Percentiles rank a stretch among this genome's conserved stretches.
phyloP scores from a whole-genome alignment of 2,797 vertebrate genomes.

The Onychomys leucogaster region DNA sequence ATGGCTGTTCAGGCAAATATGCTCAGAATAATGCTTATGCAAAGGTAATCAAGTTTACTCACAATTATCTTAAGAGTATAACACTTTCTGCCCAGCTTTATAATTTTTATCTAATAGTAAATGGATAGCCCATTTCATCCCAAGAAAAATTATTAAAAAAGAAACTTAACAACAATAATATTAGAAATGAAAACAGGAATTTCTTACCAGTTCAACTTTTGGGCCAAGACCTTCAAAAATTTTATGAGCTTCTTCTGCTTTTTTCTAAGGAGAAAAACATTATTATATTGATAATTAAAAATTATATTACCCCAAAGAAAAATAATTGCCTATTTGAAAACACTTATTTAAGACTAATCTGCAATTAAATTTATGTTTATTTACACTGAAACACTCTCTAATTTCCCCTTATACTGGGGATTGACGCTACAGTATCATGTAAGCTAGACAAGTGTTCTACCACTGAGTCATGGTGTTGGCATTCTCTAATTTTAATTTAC shows the following conservation, averaged over 20 bases:
- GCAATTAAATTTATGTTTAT: constrained; percentile 29
- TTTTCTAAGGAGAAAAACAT: constrained; percentile 92
- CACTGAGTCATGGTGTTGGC: not conserved
- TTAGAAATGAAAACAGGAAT: constrained; percentile 7
- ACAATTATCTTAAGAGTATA: not conserved
- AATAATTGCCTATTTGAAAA: constrained; percentile 47
- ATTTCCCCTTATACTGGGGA: not conserved
- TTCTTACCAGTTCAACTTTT: constrained; percentile 95
- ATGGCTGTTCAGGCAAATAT: not conserved
- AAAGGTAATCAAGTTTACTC: constrained; percentile 18
- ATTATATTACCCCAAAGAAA: constrained; percentile 30
- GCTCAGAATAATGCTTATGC: not conserved
- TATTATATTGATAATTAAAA: constrained; percentile 68
- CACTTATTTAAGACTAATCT: constrained; percentile 43
- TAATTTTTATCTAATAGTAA: constrained; percentile 22
- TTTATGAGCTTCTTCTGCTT: constrained; percentile 99
- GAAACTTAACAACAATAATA: not conserved
- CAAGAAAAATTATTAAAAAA: constrained; percentile 11
- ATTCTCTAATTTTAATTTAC: constrained; percentile 25
- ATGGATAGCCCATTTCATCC: not conserved
- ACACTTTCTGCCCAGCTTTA: not conserved
- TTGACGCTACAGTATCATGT: not conserved
- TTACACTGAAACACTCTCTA: constrained; percentile 43
- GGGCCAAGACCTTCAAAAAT: constrained; percentile 98
- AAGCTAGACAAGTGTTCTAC: not conserved